Evolutionary conservation across 2,888 invertebrate species (phyloP), one percentile per base, ranked within the genome.

Genomic region (Drosophila histrio): DNA sequence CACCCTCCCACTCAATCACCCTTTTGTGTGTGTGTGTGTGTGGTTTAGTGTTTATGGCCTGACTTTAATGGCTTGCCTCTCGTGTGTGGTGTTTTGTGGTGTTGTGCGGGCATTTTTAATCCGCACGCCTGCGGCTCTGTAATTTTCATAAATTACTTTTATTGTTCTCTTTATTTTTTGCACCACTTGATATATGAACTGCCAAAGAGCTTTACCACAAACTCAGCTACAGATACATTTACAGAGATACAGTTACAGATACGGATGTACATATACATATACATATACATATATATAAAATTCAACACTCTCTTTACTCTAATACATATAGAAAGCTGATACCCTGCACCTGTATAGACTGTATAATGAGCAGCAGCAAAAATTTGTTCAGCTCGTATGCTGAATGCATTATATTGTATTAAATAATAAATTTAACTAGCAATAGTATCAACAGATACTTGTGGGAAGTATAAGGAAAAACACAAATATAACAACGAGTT

Each of bases 81-180:
- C 17, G 30, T 22, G 15, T 21, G 26, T n/a, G 15, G 30, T 24
- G 26, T 41, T 24, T 22, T 28, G 65, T 57, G 21, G 43, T 24
- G 65, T 67, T 62, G 67, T 58, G 62, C 68, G 63, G 50, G 82
- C 72, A 71, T 78, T 82, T 84, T 86, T 81, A 84, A 85, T 88
- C 83, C 87, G 78, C 77, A 78, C 74, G 81, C 84, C 79, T 88
- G 89, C 65, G 88, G 87, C 84, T 84, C 79, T 78, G 84, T 79
- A 88, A 84, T 90, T 90, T 90, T 90, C 88, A 90, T 90, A 89
- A 90, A 90, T 89, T 84, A 89, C 87, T 86, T 90, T 88, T 88
- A 90, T 89, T 84, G 79, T 79, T 74, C 69, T 46, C 57, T 59
- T 44, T 38, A 43, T 59, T 66, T 64, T 43, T 38, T 53, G 36